phyloP scores from a whole-genome alignment of 2,113 vertebrate species.

The Nesogale talazaci region DNA sequence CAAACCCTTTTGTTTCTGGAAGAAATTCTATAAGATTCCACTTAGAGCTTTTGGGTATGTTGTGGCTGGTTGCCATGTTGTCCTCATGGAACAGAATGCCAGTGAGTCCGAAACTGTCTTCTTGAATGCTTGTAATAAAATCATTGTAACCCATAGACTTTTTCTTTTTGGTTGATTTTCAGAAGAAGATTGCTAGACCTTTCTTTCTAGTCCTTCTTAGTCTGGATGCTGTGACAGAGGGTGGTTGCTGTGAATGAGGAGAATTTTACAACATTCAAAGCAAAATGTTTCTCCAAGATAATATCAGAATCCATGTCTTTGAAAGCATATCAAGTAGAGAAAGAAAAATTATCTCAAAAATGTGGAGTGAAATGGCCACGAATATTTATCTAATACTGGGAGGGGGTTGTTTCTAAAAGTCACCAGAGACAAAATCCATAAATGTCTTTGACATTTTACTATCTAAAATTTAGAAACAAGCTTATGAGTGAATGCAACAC shows the following conservation, averaged over 20 bases:
- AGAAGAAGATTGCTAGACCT: neutral
- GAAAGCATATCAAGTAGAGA: constrained; percentile 27
- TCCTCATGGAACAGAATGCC: neutral
- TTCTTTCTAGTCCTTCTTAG: neutral
- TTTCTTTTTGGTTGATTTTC: neutral
- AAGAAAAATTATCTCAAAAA: neutral
- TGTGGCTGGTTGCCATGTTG: neutral
- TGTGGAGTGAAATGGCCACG: neutral
- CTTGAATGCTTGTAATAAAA: neutral
- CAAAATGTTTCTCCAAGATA: constrained; percentile 33
- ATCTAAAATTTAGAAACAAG: constrained; percentile 36
- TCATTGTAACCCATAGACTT: neutral
- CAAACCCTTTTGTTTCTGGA: neutral
- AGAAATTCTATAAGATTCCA: neutral
- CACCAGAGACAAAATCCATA: constrained; percentile 11
- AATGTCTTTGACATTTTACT: neutral
- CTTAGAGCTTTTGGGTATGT: neutral
- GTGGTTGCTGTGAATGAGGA: neutral
- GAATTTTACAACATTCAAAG: neutral
- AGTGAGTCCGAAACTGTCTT: neutral
- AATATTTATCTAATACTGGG: constrained; percentile 14
- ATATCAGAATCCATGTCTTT: constrained; percentile 5
- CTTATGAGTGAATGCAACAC: neutral
- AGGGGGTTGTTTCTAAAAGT: neutral
- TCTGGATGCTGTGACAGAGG: neutral